phyloP scores from a whole-genome alignment of 2,888 invertebrate species.

The Chalcosyrphus nemorum region DNA sequence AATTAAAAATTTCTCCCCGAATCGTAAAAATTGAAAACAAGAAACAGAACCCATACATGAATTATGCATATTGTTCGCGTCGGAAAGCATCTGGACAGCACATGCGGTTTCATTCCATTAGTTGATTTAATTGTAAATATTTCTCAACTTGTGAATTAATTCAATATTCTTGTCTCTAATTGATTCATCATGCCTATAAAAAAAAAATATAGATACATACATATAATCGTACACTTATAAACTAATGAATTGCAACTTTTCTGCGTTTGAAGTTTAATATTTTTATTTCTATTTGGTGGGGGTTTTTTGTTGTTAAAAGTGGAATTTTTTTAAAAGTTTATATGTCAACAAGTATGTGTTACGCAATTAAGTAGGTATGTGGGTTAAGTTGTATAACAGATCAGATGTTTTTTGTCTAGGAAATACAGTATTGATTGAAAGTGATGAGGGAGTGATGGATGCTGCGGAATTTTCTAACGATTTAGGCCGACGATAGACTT shows the following conservation, averaged over 20 bases:
- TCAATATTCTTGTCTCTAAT: slow-evolving; percentile 29
- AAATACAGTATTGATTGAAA: too few species aligned
- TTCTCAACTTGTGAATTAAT: slow-evolving; percentile 24
- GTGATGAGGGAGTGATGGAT: too few species aligned
- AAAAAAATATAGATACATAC: background rate
- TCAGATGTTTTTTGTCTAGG: too few species aligned
- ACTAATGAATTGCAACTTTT: background rate
- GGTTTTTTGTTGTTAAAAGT: background rate
- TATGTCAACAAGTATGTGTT: background rate
- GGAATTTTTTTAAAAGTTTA: background rate
- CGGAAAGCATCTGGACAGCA: slow-evolving; percentile 3
- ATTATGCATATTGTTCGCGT: background rate
- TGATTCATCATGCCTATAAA: slow-evolving; percentile 14
- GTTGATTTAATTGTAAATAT: slow-evolving; percentile 8
- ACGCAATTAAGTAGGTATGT: background rate
- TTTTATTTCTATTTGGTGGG: background rate
- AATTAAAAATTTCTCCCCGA: background rate
- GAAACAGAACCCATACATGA: background rate
- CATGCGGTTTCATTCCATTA: slow-evolving; percentile 11
- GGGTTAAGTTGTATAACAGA: too few species aligned
- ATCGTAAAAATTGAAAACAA: background rate
- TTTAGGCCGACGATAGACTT: too few species aligned
- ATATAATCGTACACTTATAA: background rate
- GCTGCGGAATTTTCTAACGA: too few species aligned
- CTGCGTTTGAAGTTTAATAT: background rate